These are phyloP conservation scores for Pica pica DNA, from an alignment of 2,113 vertebrate genomes.

Conservation along the genomic window DNA sequence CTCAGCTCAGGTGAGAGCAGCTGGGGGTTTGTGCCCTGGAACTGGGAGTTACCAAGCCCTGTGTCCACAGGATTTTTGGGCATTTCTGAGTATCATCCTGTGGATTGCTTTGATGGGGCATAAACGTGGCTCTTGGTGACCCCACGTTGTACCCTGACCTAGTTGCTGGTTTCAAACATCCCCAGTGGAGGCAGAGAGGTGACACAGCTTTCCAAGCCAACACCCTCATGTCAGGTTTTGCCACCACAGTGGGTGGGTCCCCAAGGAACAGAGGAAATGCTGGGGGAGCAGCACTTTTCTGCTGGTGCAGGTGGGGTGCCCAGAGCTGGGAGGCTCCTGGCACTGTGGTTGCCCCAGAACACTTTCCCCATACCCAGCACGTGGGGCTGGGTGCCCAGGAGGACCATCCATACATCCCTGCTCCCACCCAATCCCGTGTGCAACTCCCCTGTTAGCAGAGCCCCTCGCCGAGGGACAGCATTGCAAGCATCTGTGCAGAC, in stretches of 20 bases:
- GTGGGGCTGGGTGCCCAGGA: not conserved
- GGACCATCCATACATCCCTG: not conserved
- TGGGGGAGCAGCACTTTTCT: not conserved
- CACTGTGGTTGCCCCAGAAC: not conserved
- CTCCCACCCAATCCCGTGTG: not conserved
- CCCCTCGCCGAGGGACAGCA: not conserved
- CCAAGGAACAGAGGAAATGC: rapidly evolving
- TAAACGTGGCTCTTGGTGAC: not conserved
- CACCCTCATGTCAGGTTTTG: not conserved
- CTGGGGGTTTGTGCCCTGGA: not conserved
- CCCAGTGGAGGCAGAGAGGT: not conserved
- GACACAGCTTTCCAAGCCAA: not conserved
- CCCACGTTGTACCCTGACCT: rapidly evolving
- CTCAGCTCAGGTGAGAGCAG: not conserved
- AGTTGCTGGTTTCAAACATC: not conserved
- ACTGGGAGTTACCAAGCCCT: no score
- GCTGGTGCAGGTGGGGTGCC: not conserved
- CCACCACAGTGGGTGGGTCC: not conserved
- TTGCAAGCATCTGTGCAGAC: not conserved
- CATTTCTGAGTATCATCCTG: not conserved
- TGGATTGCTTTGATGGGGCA: not conserved
- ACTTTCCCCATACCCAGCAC: not conserved
- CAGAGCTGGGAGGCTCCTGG: not conserved
- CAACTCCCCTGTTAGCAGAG: not conserved
- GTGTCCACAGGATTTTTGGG: rapidly evolving